Conservation (phyloP, 2,113 vertebrate species). For the Chlorodrepanis virens region DNA sequence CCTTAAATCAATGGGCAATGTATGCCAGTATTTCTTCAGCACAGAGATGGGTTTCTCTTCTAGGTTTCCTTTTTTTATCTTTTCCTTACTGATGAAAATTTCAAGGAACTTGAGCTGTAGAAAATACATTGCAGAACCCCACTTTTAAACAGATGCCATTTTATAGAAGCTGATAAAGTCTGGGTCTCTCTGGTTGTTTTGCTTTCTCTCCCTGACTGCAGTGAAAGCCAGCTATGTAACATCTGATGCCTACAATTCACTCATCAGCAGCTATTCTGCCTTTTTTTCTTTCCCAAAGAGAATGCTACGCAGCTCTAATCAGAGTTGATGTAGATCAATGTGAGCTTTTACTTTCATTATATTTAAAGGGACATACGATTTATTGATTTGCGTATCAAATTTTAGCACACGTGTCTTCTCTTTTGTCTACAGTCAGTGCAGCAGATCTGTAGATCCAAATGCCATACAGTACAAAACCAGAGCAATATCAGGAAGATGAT, state of each 20-base stretch:
- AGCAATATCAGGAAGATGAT: neutral
- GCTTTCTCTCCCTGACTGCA: neutral
- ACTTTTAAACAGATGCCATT: neutral
- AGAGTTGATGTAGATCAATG: constrained; percentile 36
- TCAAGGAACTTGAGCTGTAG: neutral
- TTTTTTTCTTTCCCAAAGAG: neutral
- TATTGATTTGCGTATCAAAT: constrained; percentile 44
- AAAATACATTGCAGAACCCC: neutral
- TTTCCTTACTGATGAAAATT: neutral
- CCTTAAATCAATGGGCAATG: neutral
- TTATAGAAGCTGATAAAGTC: neutral
- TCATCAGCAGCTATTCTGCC: neutral
- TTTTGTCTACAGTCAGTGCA: neutral
- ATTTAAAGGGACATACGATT: constrained; percentile 40
- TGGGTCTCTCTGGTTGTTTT: neutral
- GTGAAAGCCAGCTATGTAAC: neutral
- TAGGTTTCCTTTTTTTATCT: neutral
- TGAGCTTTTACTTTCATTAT: neutral
- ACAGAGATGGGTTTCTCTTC: neutral
- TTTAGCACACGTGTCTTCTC: constrained; percentile 1
- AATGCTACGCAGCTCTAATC: neutral
- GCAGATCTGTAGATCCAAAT: neutral
- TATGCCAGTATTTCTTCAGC: neutral
- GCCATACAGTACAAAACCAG: neutral
- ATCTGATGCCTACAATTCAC: neutral